Evolutionary conservation across 2,797 vertebrate genomes (phyloP).

Genomic region (Rhabdophis nuchalis): DNA sequence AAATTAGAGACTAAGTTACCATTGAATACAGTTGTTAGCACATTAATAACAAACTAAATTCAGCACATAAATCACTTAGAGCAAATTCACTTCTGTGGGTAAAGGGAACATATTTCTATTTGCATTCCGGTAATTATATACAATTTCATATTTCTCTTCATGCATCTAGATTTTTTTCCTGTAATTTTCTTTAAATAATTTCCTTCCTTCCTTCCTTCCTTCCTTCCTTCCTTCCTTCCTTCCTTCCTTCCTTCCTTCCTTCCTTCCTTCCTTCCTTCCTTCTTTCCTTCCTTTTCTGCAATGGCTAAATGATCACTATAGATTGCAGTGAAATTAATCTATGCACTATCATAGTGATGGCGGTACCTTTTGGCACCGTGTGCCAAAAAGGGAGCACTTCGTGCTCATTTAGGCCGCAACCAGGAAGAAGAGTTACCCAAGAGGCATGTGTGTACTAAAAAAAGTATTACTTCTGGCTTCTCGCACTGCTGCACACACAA

Average conservation of each 20-base stretch:
- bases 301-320: background rate
- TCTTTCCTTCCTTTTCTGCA: too few species aligned
- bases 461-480: too few species aligned
- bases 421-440: too few species aligned
- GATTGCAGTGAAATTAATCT: background rate
- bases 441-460: too few species aligned
- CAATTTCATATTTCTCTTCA: background rate
- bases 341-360: background rate
- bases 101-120: background rate
- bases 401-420: too few species aligned
- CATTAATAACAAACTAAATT: background rate
- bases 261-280: too few species aligned
- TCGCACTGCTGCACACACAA: too few species aligned
- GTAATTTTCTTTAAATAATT: background rate
- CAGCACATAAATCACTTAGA: background rate
- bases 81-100: too few species aligned
- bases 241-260: background rate
- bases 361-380: too few species aligned
- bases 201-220: background rate
- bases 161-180: background rate
- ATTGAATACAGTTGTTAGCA: background rate
- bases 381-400: too few species aligned
- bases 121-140: background rate
- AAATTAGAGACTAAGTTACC: background rate
- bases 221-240: too few species aligned